These are phyloP conservation scores for Coenonympha arcania DNA, from an alignment of 2,888 invertebrate genomes.

Conservation along the genomic window DNA sequence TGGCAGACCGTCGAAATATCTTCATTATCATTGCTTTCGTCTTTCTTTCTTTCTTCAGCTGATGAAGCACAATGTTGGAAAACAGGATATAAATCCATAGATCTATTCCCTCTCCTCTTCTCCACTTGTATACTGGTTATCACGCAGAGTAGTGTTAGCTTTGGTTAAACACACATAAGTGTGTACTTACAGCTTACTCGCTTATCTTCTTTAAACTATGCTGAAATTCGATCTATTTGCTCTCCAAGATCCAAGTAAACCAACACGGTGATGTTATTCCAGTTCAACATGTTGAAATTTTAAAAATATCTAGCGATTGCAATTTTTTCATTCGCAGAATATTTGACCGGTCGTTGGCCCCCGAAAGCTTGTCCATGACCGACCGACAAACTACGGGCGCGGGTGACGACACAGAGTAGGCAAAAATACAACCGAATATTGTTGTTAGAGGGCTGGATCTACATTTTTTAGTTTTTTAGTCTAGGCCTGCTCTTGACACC, in stretches of 20 bases:
- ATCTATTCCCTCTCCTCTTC: no score
- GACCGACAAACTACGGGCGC: constrained; percentile 33
- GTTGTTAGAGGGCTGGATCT: background rate
- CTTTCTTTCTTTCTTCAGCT: no score
- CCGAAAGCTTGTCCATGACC: constrained; percentile 56
- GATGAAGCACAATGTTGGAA: no score
- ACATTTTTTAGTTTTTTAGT: no score
- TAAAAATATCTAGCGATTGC: constrained; percentile 7
- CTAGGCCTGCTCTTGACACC: no score
- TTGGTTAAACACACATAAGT: background rate
- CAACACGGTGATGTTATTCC: constrained; percentile 33
- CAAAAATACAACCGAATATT: background rate
- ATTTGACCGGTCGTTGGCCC: constrained; percentile 63
- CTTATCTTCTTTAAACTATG: background rate
- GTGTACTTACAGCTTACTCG: background rate
- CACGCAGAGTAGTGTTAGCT: background rate
- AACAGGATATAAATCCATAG: no score
- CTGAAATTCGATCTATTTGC: constrained; percentile 4
- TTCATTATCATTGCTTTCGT: no score
- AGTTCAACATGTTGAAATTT: constrained; percentile 11
- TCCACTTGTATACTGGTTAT: no score
- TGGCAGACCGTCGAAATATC: no score
- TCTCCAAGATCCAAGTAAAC: background rate
- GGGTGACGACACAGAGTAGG: constrained; percentile 47
- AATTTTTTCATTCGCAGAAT: constrained; percentile 53